Percentiles rank a stretch among this genome's conserved stretches.
Conservation (phyloP, 2,797 vertebrate species). For the Sebastes flavidus region DNA sequence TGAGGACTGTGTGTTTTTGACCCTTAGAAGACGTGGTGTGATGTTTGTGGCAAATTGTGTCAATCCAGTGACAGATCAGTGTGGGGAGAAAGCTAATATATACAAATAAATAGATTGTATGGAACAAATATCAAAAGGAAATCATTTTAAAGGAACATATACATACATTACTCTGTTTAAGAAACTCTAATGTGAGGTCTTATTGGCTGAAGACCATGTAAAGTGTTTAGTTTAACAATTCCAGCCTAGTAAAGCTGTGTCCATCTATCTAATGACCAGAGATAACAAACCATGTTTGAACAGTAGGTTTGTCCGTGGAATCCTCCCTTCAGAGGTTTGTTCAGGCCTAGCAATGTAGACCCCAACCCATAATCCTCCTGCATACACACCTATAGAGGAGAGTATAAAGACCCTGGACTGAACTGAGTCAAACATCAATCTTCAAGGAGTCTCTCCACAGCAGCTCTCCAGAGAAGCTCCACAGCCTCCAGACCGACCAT, state of each 20-base stretch:
- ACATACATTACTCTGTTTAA: too few species aligned
- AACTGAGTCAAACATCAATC: conserved; percentile 28
- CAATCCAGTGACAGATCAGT: too few species aligned
- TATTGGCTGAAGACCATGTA: too few species aligned
- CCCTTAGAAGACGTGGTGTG: too few species aligned
- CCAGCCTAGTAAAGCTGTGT: neutral
- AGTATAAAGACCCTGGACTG: conserved; percentile 55
- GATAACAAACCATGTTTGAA: conserved; percentile 13
- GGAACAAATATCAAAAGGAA: too few species aligned
- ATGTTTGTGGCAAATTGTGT: too few species aligned
- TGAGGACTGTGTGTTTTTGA: too few species aligned
- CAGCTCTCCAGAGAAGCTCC: conserved; percentile 37
- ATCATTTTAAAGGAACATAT: too few species aligned
- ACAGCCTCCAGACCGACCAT: neutral
- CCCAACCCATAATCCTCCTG: neutral
- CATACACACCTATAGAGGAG: too few species aligned
- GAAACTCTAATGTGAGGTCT: too few species aligned
- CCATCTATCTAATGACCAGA: neutral
- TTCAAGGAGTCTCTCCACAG: conserved; percentile 39
- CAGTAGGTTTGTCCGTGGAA: conserved; percentile 10
- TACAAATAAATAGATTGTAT: too few species aligned
- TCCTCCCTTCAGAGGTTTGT: conserved; percentile 36
- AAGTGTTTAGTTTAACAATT: neutral
- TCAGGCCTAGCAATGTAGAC: conserved; percentile 33
- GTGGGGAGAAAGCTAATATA: too few species aligned